Conservation (phyloP, 2,113 vertebrate species). For the Notarius quadriscutis region DNA sequence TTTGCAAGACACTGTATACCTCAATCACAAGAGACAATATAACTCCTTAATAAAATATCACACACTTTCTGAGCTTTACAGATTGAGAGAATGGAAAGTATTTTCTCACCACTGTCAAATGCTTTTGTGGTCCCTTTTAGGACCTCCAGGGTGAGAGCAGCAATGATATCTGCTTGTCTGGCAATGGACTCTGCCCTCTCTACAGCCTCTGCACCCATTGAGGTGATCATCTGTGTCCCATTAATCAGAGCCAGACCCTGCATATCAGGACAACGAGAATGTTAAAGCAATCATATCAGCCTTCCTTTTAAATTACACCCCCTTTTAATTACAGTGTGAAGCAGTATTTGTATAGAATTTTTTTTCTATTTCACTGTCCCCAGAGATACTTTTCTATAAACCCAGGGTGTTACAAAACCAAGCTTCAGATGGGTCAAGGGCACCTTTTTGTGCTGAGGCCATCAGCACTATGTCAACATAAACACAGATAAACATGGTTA, state of each 20-base stretch:
- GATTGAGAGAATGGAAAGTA: not conserved
- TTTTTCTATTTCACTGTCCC: not conserved
- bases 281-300: not conserved
- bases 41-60: not conserved
- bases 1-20: no score
- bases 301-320: not conserved
- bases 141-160: constrained; percentile 93
- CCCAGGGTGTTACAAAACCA: constrained; percentile 7
- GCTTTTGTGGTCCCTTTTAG: constrained; percentile 96
- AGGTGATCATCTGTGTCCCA: constrained; percentile 98
- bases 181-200: constrained; percentile 90
- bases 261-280: not conserved
- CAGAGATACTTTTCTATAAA: not conserved
- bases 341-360: not conserved
- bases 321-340: not conserved
- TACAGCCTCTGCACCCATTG: constrained; percentile 92
- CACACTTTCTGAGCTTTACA: no score
- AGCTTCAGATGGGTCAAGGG: constrained; percentile 26
- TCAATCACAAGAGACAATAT: not conserved
- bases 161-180: constrained; percentile 91
- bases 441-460: constrained; percentile 10
- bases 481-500: constrained; percentile 32
- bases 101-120: constrained; percentile 89
- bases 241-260: constrained; percentile 97
- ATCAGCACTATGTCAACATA: constrained; percentile 36